Evolutionary conservation across 2,888 invertebrate species (phyloP).

Genomic region (Leptinotarsa rubiginosa): DNA sequence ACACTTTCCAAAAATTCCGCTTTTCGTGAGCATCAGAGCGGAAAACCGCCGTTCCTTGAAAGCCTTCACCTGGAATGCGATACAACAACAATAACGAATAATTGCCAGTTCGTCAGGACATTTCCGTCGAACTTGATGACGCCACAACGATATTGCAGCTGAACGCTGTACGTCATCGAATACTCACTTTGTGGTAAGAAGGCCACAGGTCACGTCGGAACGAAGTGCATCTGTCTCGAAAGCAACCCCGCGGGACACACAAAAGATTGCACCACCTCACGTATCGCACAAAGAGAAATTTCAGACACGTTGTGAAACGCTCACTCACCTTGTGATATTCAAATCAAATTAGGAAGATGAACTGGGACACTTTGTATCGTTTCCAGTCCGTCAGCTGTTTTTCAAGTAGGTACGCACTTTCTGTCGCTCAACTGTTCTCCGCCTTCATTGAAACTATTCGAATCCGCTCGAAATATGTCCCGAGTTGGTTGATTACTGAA

Average conservation of each 20-base stretch:
- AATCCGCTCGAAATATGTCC: constrained; percentile 35
- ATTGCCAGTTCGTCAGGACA: constrained; percentile 4
- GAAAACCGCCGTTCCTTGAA: constrained; percentile 3
- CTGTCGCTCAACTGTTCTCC: constrained; percentile 23
- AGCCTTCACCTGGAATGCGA: background rate
- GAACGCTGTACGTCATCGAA: constrained; percentile 19
- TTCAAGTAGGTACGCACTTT: constrained; percentile 20
- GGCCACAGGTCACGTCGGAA: constrained; percentile 4
- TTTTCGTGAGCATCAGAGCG: background rate
- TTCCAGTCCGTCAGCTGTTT: constrained; percentile 21
- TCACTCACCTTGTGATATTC: constrained; percentile 36
- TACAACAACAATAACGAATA: background rate
- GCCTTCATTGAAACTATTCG: constrained; percentile 36
- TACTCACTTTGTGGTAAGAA: constrained; percentile 3
- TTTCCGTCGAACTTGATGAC: constrained; percentile 13
- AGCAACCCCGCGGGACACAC: constrained; percentile 20
- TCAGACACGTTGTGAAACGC: constrained; percentile 36
- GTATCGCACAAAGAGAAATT: constrained; percentile 37
- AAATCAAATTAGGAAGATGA: background rate
- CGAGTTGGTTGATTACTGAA: constrained; percentile 29
- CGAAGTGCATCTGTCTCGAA: background rate
- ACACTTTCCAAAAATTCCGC: background rate
- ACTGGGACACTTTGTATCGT: constrained; percentile 19
- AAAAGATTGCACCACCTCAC: constrained; percentile 33
- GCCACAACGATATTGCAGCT: constrained; percentile 25